A percentile compares a stretch with the other conserved stretches of the same genome.
phyloP scores from a whole-genome alignment of 2,888 invertebrate genomes.

The Trichogramma dendrolimi region DNA sequence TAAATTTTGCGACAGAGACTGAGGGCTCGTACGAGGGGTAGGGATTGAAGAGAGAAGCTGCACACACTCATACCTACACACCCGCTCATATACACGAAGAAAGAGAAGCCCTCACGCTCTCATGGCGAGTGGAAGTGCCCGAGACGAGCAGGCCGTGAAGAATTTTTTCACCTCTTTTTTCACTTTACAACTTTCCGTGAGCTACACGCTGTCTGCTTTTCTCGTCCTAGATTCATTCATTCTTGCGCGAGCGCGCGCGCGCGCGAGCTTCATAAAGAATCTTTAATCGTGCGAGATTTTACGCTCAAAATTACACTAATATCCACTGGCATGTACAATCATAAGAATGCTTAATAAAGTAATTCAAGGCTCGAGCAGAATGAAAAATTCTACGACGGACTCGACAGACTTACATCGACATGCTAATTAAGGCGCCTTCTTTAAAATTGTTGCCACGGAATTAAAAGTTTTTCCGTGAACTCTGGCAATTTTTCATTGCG shows the following conservation, averaged over 20 bases:
- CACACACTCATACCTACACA: not conserved
- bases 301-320: no score
- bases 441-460: slow-evolving; percentile 19
- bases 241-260: slow-evolving; percentile 7
- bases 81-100: not conserved
- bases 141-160: slow-evolving; percentile 1
- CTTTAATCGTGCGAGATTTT: not conserved
- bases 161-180: slow-evolving; percentile 5
- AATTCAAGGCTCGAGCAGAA: no score
- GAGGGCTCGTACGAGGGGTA: not conserved
- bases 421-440: slow-evolving; percentile 24
- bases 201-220: not conserved
- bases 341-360: no score
- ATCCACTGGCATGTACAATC: no score
- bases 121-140: not conserved
- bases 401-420: no score
- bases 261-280: not conserved
- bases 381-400: no score
- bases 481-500: not conserved
- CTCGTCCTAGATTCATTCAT: slow-evolving; percentile 11
- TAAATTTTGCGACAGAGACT: slow-evolving; percentile 36
- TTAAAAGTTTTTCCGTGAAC: slow-evolving; percentile 5
- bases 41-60: not conserved
- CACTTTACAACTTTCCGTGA: not conserved
- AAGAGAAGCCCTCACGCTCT: not conserved